Conservation (phyloP, 2,888 invertebrate species). For the Hanleya hanleyi region DNA sequence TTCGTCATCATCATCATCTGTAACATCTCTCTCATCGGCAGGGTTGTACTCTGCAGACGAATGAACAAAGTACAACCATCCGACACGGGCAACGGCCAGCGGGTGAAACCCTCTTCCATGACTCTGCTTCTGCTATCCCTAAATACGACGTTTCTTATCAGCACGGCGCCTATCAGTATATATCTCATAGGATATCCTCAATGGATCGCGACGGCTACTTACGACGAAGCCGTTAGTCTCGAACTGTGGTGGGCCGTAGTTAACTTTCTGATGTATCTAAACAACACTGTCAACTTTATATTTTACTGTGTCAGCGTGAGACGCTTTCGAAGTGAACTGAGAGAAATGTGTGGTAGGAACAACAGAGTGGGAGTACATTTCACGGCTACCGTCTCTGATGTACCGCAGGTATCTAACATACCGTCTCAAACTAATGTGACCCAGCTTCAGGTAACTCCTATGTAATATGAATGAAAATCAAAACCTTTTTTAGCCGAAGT, state of each 20-base stretch:
- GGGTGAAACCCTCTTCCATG: constrained; percentile 44
- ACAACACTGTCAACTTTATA: constrained; percentile 56
- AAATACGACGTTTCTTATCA: constrained; percentile 51
- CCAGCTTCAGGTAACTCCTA: no score
- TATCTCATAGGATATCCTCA: constrained; percentile 42
- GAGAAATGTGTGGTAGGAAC: constrained; percentile 7
- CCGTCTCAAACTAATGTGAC: no score
- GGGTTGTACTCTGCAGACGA: constrained; percentile 40
- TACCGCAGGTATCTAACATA: no score
- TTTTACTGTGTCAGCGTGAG: constrained; percentile 58
- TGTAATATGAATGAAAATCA: no score
- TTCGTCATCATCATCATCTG: constrained; percentile 51
- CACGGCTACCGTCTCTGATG: no score
- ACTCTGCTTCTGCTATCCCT: constrained; percentile 52
- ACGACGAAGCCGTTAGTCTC: constrained; percentile 21
- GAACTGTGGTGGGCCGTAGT: constrained; percentile 48
- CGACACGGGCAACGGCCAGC: not conserved
- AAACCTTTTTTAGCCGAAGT: no score
- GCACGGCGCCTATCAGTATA: constrained; percentile 49
- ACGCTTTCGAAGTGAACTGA: constrained; percentile 51
- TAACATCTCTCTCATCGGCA: constrained; percentile 52
- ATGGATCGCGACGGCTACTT: constrained; percentile 18
- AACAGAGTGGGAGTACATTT: no score
- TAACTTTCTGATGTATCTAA: constrained; percentile 57
- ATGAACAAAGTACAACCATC: constrained; percentile 14